These are phyloP conservation scores for Holacanthella duospinosa DNA, from an alignment of 2,888 invertebrate species.

Conservation along the genomic window DNA sequence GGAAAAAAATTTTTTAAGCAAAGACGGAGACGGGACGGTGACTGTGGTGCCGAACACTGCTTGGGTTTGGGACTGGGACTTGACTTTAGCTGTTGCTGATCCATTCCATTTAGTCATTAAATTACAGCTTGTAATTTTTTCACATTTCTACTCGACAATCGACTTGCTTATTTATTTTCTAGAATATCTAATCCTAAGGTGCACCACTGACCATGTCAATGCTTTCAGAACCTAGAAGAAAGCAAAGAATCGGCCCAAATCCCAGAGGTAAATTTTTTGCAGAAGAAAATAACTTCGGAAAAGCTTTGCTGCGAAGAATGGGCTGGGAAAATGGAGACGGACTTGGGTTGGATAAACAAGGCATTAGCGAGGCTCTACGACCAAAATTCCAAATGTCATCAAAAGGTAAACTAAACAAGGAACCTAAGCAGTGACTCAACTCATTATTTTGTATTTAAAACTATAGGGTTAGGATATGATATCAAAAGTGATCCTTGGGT, in stretches of 20 bases:
- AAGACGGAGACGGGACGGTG: too few species aligned
- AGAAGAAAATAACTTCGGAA: slow-evolving; percentile 27
- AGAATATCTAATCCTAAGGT: too few species aligned
- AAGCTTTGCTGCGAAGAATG: slow-evolving; percentile 28
- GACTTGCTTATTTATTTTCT: too few species aligned
- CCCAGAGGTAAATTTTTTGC: slow-evolving; percentile 31
- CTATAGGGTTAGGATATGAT: slow-evolving; percentile 30
- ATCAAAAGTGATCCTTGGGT: slow-evolving; percentile 29
- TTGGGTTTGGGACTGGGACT: too few species aligned
- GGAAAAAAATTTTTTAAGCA: too few species aligned
- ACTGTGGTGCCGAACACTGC: too few species aligned
- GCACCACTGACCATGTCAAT: slow-evolving; percentile 27
- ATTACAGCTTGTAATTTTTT: too few species aligned
- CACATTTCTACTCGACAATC: too few species aligned
- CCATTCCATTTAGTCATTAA: too few species aligned
- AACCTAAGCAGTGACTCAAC: too few species aligned
- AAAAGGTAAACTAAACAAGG: slow-evolving; percentile 20
- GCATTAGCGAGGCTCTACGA: slow-evolving; percentile 27
- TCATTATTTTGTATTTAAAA: not conserved
- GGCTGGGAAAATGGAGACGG: slow-evolving; percentile 35
- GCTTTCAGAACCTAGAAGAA: slow-evolving; percentile 32
- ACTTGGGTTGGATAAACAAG: slow-evolving; percentile 25
- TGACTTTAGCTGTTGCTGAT: too few species aligned
- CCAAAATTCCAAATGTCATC: slow-evolving; percentile 30
- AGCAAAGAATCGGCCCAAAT: slow-evolving; percentile 31